Evolutionary conservation across 2,113 vertebrate species (phyloP).

Genomic region (western clawed frog (Xenopus tropicalis)): DNA sequence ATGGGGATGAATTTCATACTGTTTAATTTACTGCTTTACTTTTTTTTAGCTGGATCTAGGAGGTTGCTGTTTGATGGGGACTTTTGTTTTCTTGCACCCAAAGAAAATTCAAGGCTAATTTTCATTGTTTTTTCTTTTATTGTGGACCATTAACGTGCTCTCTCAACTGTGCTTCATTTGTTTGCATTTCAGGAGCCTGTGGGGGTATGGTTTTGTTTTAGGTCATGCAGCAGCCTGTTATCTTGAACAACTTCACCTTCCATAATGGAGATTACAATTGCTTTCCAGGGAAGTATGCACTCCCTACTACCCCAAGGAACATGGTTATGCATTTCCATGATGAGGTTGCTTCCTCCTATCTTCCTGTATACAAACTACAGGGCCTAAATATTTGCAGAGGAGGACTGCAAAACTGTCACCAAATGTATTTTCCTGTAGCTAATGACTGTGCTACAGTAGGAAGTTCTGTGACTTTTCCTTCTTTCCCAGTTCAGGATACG

Average conservation of each 20-base stretch:
- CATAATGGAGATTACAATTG: not conserved
- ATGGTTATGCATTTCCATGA: not conserved
- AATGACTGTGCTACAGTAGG: not conserved
- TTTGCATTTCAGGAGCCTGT: conserved; percentile 6
- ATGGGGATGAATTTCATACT: too few relatives aligned
- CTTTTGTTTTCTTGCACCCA: too few relatives aligned
- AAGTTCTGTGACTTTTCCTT: conserved; percentile 12
- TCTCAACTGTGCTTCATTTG: not conserved
- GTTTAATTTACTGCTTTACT: too few relatives aligned
- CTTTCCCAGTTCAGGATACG: not conserved
- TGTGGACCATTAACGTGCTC: too few relatives aligned
- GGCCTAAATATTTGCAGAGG: not conserved
- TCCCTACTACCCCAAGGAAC: not conserved
- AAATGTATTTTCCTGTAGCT: not conserved
- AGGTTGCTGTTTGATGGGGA: too few relatives aligned
- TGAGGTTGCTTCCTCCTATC: too few relatives aligned
- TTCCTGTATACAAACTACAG: not conserved
- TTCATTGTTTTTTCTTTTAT: too few relatives aligned
- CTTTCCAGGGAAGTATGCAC: not conserved
- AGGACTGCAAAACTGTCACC: conserved; percentile 2
- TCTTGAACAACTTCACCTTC: not conserved
- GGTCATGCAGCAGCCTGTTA: not conserved
- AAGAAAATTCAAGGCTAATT: too few relatives aligned
- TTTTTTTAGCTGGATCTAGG: too few relatives aligned
- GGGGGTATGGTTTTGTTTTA: not conserved